Conservation (phyloP, 2,113 vertebrate genomes). For the Pandion haliaetus region DNA sequence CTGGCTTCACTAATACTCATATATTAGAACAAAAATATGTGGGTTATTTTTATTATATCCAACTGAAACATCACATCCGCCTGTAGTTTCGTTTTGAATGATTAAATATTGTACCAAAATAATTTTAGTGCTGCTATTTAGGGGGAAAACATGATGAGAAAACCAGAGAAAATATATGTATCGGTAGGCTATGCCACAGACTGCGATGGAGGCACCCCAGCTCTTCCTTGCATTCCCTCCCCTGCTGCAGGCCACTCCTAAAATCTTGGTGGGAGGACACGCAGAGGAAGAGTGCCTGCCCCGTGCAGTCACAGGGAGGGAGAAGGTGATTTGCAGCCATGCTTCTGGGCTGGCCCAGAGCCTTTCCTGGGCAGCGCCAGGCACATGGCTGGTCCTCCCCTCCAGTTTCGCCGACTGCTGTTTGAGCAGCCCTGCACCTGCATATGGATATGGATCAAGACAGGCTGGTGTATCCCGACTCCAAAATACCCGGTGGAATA, state of each 20-base stretch:
- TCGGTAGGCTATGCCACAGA: not conserved
- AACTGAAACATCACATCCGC: not conserved
- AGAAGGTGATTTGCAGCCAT: not conserved
- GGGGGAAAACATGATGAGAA: not conserved
- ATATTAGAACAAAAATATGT: not conserved
- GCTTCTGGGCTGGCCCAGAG: not conserved
- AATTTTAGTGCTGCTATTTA: not conserved
- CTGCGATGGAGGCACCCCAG: accelerated
- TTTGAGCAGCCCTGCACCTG: not conserved
- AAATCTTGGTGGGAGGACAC: not conserved
- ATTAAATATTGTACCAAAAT: constrained; percentile 43
- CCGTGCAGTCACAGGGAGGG: accelerated
- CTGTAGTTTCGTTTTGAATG: constrained; percentile 7
- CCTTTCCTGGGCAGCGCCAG: accelerated
- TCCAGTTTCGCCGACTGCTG: not conserved
- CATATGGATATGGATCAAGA: not conserved
- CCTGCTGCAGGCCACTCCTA: not conserved
- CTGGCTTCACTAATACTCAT: constrained; percentile 1
- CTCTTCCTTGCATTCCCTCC: not conserved
- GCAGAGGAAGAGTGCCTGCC: not conserved
- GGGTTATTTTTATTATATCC: not conserved
- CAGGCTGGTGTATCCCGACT: not conserved
- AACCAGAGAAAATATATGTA: not conserved
- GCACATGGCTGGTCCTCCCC: accelerated
- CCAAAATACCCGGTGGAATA: not conserved